Base-by-base conservation (phyloP, 64 coral and sea anemone species). In the Cladopsammia gracilis region DNA sequence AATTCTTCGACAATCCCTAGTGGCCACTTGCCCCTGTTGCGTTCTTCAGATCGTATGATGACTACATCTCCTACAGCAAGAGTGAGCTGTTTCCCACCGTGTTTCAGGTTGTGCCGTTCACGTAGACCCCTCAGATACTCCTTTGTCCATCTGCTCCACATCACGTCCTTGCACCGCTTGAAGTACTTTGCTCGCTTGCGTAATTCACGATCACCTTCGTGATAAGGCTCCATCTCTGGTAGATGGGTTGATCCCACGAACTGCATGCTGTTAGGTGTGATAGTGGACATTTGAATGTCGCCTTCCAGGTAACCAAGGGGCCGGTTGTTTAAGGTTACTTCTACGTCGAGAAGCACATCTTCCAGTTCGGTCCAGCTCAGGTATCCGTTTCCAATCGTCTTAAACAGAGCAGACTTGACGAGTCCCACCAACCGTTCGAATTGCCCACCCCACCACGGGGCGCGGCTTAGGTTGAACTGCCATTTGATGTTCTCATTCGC, bases 301-400 rank as follows among this genome's bases (percentile, higher is more conserved):
- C 80, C 89, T 50, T 82, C 89, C 24, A 91, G 26, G 45, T 69
- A 93, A 50, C 64, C 62, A 62, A 86, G 86, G 9, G 91, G 58
- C 4, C 79, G 82, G 62, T 78, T 86, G 82, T 93, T 93, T 1
- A 93, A 50, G 10, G 70, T 74, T 25, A 78, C 73, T 5, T 93
- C 91, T n/a, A n/a, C n/a, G n/a, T n/a, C n/a, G 48, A 92, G 68
- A 8, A 92, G 20, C 11, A 82, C 54, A 14, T 84, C 67, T 34
- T 25, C 16, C 0, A 92, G 64, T 71, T 85, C 90, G 14, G 49
- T 18, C 61, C 77, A 92, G 11, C 53, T 70, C 6, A 47, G 84
- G 26, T n/a, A 14, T 6, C 65, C 68, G 25, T 87, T 69, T 49
- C 85, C 68, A 15, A 69, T 14, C 3, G 51, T 47, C 16, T 87